Base-by-base conservation (phyloP, 2,888 invertebrate genomes). In the Muscina levida region DNA sequence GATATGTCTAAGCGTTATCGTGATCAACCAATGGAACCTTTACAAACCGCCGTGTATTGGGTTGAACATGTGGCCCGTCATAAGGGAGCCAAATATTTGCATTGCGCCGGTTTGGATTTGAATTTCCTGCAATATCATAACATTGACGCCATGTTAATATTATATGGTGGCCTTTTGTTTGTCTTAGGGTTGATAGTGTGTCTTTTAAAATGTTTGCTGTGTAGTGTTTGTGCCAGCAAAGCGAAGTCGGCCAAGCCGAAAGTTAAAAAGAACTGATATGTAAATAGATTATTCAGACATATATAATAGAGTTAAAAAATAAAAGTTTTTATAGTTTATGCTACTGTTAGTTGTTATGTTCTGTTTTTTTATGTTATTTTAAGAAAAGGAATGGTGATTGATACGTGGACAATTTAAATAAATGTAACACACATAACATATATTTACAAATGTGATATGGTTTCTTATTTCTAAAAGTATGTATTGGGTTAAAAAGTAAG, bases 1-100 rank as follows among this genome's bases (percentile, higher is more conserved):
- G 57, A 82, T 10, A 86, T 88, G 31, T 89, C 90, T 0, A 73
- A 79, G 5, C 83, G 86, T 8, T 90, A 86, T 70, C 85, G 84
- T n/a, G 90, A 90, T 84, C 89, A 89, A 39, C 89, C 89, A 2
- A 84, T 87, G 84, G 80, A 79, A 66, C 88, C 90, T 0, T 77
- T 87, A 71, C 85, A 89, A 4, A 85, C 83, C 2, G 90, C 89
- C 2, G 84, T 87, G 2, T 89, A 88, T 83, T 90, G 90, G 90
- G 86, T 88, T 0, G 90, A 90, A 72, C 89, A 90, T 77, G 85
- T 90, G 0, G 83, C 85, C 3, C 82, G 88, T 0, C 90, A 90
- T 72, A 87, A 89, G 26, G 90, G 90, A 37, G 90, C 90, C 0
- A 73, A 84, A 0, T 88, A 90, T 77, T 84, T 90, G 80, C 86